Conservation (phyloP, 1,140 invertebrate genomes). For the Polypedilum pembai region DNA sequence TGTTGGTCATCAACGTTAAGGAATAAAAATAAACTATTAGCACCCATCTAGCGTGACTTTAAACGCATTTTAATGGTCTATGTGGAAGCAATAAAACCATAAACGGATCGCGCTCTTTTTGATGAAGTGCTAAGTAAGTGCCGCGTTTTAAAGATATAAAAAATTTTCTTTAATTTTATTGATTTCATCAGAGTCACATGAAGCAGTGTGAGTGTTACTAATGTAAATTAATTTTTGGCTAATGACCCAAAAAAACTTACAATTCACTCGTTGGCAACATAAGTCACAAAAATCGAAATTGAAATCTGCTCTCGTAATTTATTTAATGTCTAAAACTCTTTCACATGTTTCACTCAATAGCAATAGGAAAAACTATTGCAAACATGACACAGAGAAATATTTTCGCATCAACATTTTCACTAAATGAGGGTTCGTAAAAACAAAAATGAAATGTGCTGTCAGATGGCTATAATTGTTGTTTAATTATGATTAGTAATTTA, state of each 20-base stretch:
- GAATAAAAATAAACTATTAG: slow-evolving; percentile 20
- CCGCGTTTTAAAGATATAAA: background rate
- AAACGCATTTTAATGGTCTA: background rate
- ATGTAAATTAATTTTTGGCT: slow-evolving; percentile 4
- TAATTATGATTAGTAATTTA: slow-evolving; percentile 27
- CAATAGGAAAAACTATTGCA: background rate
- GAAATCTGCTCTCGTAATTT: too few relatives aligned
- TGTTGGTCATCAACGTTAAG: background rate
- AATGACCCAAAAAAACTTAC: slow-evolving; percentile 21
- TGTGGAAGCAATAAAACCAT: background rate
- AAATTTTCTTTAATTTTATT: slow-evolving; percentile 15
- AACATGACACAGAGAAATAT: slow-evolving; percentile 12
- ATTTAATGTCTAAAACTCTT: slow-evolving; percentile 21
- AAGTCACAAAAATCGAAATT: background rate
- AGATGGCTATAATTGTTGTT: slow-evolving; percentile 23
- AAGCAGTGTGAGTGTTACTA: background rate
- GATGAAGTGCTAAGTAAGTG: slow-evolving; percentile 26
- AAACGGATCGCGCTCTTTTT: background rate
- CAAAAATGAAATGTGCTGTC: background rate
- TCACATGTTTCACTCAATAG: background rate
- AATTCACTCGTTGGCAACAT: slow-evolving; percentile 1
- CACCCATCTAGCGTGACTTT: background rate
- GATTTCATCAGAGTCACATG: background rate
- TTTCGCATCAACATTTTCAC: background rate
- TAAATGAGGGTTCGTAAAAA: background rate